Percentiles rank a stretch among this genome's conserved stretches.
phyloP scores from a whole-genome alignment of 2,113 vertebrate species.

The Sminthopsis crassicaudata region DNA sequence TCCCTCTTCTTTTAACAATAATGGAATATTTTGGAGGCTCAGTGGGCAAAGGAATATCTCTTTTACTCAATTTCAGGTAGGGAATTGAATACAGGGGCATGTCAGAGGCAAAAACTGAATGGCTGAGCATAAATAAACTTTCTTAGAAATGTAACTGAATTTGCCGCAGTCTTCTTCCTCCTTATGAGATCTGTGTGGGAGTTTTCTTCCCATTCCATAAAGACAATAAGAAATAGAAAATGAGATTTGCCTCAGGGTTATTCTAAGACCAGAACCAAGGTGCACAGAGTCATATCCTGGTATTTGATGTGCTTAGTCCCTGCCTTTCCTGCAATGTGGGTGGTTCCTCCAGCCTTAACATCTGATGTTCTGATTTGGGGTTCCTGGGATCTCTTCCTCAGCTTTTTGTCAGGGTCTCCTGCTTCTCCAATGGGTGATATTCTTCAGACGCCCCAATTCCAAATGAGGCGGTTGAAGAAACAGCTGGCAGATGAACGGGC shows the following conservation, averaged over 20 bases:
- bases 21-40: not conserved
- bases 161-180: not conserved
- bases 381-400: constrained; percentile 61
- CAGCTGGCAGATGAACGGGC: constrained; percentile 88
- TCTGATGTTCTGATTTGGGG: constrained; percentile 24
- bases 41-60: not conserved
- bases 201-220: not conserved
- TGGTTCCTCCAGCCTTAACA: not conserved
- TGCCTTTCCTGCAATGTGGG: accelerated
- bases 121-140: constrained; percentile 26
- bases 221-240: constrained; percentile 47
- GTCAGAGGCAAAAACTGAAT: constrained; percentile 26
- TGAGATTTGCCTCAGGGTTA: not conserved
- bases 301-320: not conserved
- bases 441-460: constrained; percentile 94
- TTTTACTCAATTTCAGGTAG: not conserved
- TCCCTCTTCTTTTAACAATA: not conserved
- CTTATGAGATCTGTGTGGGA: not conserved
- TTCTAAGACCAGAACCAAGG: not conserved
- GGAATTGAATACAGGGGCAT: constrained; percentile 6
- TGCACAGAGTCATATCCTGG: not conserved
- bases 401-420: constrained; percentile 77
- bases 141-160: not conserved
- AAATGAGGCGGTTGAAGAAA: constrained; percentile 89
- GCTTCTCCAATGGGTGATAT: constrained; percentile 91